Percentiles rank a stretch among this genome's conserved stretches.
phyloP scores from a whole-genome alignment of 2,113 vertebrate species.

The Ochotona curzoniae region DNA sequence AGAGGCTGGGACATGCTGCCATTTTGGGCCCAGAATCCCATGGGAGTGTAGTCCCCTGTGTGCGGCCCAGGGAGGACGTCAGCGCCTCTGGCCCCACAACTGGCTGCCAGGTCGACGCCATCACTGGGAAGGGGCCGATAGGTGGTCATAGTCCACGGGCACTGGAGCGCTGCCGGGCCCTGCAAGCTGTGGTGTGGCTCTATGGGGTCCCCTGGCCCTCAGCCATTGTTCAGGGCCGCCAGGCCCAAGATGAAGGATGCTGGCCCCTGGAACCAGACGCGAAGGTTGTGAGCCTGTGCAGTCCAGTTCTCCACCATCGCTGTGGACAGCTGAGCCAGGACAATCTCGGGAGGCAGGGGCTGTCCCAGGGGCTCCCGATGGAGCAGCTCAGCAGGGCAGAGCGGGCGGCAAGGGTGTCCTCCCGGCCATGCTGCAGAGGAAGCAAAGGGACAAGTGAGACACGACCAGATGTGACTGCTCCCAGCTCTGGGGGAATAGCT shows the following conservation, averaged over 20 bases:
- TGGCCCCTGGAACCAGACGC: constrained; percentile 45
- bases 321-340: neutral
- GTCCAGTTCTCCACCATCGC: constrained; percentile 74
- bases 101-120: constrained; percentile 84
- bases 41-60: constrained; percentile 74
- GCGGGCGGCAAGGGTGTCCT: neutral
- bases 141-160: constrained; percentile 90
- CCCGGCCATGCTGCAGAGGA: constrained; percentile 59
- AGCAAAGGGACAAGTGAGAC: constrained; percentile 46
- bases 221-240: constrained; percentile 78
- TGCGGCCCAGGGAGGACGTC: constrained; percentile 64
- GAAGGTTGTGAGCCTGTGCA: constrained; percentile 58
- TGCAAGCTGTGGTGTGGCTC: constrained; percentile 83
- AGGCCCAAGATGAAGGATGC: constrained; percentile 77
- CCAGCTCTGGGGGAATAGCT: neutral
- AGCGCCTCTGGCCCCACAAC: constrained; percentile 64
- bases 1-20: constrained; percentile 69
- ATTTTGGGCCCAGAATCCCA: constrained; percentile 83
- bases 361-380: neutral
- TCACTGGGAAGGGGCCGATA: constrained; percentile 90
- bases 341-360: constrained; percentile 5
- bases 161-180: constrained; percentile 78
- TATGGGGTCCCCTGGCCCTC: constrained; percentile 65
- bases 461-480: neutral
- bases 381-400: neutral